These are phyloP conservation scores for Hyperoodon ampullatus DNA, from an alignment of 2,113 vertebrate species.

Conservation along the genomic window DNA sequence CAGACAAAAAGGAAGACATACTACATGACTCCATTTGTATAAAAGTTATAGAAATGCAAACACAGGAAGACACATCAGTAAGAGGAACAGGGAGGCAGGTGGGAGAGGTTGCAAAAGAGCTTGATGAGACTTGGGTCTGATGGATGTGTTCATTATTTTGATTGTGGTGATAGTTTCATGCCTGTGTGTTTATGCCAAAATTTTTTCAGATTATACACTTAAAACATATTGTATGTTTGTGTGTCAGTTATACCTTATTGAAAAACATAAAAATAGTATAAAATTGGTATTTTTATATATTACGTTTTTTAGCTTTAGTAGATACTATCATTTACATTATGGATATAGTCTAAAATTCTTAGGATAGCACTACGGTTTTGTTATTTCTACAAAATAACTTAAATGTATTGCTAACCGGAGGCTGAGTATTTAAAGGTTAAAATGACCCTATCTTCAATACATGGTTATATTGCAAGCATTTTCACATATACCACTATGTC, in stretches of 20 bases:
- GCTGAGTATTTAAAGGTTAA: neutral
- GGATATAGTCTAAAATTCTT: neutral
- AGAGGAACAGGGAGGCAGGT: neutral
- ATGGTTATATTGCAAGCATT: neutral
- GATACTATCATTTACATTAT: neutral
- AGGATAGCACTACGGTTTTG: neutral
- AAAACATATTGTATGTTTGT: neutral
- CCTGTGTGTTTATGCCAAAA: neutral
- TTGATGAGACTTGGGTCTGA: neutral
- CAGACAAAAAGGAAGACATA: neutral
- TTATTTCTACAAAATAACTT: neutral
- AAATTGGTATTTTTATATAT: neutral
- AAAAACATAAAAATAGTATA: neutral
- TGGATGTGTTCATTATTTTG: neutral
- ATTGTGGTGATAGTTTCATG: neutral
- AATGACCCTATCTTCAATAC: neutral
- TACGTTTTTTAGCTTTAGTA: neutral
- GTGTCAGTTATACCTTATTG: neutral
- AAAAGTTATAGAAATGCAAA: neutral
- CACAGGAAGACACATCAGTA: neutral
- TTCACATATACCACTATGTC: neutral
- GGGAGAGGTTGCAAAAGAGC: neutral
- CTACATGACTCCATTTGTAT: neutral
- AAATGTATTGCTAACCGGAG: neutral
- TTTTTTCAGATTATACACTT: neutral